Conservation (phyloP, 2,113 vertebrate species). For the Pteruthius melanotis region DNA sequence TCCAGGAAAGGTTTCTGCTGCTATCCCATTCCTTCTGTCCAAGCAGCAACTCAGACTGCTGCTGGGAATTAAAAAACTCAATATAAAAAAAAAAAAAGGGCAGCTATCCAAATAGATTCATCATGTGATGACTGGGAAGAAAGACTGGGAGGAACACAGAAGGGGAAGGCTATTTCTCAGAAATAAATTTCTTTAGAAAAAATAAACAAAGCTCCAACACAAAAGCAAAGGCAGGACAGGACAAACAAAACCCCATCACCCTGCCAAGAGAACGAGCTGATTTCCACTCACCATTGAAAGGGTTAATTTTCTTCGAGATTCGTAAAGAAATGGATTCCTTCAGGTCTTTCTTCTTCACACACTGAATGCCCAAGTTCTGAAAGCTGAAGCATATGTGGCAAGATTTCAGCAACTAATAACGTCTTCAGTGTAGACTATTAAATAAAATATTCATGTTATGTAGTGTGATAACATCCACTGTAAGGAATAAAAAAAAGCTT, state of each 20-base stretch:
- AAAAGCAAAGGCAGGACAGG: background rate
- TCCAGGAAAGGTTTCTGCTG: background rate
- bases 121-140: background rate
- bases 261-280: background rate
- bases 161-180: background rate
- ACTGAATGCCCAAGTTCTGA: constrained; percentile 98
- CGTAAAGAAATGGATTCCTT: constrained; percentile 90
- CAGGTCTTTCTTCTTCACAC: constrained; percentile 93
- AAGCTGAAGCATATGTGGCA: constrained; percentile 77
- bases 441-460: background rate
- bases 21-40: background rate
- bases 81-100: background rate
- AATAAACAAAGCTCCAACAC: background rate
- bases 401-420: constrained; percentile 3
- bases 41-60: background rate
- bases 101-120: background rate
- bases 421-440: background rate
- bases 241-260: background rate
- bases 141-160: background rate
- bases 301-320: constrained; percentile 88
- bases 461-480: background rate
- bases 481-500: background rate
- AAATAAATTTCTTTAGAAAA: background rate
- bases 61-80: background rate
- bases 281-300: constrained; percentile 87